Conservation (phyloP, 1,140 invertebrate genomes). For the Scaptomyza montana region DNA sequence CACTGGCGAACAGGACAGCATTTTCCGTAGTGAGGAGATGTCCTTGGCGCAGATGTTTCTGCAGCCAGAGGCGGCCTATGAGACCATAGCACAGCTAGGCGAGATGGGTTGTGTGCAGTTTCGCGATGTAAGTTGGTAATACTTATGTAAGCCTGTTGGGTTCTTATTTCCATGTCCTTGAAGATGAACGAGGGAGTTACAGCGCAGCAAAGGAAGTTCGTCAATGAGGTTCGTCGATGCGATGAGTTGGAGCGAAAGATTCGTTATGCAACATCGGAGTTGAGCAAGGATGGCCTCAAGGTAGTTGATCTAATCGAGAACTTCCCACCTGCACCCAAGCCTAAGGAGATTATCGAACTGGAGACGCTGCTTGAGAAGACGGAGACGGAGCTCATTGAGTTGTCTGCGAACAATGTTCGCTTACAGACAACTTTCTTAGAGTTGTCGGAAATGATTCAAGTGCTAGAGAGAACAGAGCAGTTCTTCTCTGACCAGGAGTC, state of each 20-base stretch:
- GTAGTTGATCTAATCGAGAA: conserved; percentile 92
- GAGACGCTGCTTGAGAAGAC: conserved; percentile 96
- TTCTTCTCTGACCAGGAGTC: conserved; percentile 76
- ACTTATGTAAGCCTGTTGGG: not conserved
- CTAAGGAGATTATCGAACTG: conserved; percentile 94
- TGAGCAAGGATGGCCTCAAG: conserved; percentile 90
- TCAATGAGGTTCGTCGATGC: conserved; percentile 92
- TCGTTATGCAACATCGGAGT: conserved; percentile 93
- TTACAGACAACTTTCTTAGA: conserved; percentile 97
- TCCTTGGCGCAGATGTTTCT: conserved; percentile 93
- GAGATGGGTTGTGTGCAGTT: conserved; percentile 95
- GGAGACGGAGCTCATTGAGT: conserved; percentile 95
- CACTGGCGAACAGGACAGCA: conserved; percentile 85
- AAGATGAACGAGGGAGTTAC: conserved; percentile 91
- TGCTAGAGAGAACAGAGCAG: conserved; percentile 95
- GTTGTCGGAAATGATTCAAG: conserved; percentile 95
- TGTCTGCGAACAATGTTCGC: conserved; percentile 96
- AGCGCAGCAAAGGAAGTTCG: conserved; percentile 93
- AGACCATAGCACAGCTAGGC: conserved; percentile 93
- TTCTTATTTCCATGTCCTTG: not conserved
- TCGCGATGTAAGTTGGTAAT: conserved; percentile 89
- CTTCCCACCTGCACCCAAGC: conserved; percentile 94
- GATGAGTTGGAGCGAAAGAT: conserved; percentile 94
- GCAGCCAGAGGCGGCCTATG: conserved; percentile 94
- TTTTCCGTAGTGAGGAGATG: conserved; percentile 95